Evolutionary conservation across 2,113 vertebrate species (phyloP), one percentile per base, ranked within the genome.

Genomic region (Phyllopteryx taeniolatus): DNA sequence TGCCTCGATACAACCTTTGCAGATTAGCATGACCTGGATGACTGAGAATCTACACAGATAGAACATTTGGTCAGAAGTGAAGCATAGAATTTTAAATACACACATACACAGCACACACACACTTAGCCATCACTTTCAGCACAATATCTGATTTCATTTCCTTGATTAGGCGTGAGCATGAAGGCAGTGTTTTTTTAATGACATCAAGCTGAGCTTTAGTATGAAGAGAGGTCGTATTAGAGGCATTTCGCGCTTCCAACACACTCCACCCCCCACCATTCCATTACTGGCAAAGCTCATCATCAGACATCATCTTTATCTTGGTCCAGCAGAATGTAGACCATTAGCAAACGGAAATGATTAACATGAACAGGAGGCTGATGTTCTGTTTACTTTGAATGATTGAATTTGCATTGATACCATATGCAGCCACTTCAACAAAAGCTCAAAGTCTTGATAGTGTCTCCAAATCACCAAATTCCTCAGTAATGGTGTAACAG

Each of bases 261-360:
- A 70, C 80, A 83, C 77, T 67, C 81, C 84, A 88, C 88, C 76
- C 71, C 74, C 68, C 84, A 85, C 87, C 84, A 86, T 88, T 86
- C 64, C 64, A 66, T 87, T 79, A 80, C 83, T 72, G 70, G 71
- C 86, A 75, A 77, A 72, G 80, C 73, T 82, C 77, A 76, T 83
- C 81, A 82, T 75, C 73, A 79, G 79, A 69, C 68, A 63, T 71
- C 70, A 27, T 76, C 74, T 88, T 83, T 69, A 67, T 71, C 75
- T 33, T 66, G 81, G 79, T 73, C 61, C 70, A 81, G 71, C 68
- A 71, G 70, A 89, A 71, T 80, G 80, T 74, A 74, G 72, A 68
- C 77, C 81, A 89, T 85, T 90, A 86, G 80, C 77, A 73, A 87
- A 86, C 75, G 80, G 80, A 88, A 87, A 87, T 84, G 73, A 85